Base-by-base conservation (phyloP, 2,797 vertebrate genomes). In the Ibycter americanus region DNA sequence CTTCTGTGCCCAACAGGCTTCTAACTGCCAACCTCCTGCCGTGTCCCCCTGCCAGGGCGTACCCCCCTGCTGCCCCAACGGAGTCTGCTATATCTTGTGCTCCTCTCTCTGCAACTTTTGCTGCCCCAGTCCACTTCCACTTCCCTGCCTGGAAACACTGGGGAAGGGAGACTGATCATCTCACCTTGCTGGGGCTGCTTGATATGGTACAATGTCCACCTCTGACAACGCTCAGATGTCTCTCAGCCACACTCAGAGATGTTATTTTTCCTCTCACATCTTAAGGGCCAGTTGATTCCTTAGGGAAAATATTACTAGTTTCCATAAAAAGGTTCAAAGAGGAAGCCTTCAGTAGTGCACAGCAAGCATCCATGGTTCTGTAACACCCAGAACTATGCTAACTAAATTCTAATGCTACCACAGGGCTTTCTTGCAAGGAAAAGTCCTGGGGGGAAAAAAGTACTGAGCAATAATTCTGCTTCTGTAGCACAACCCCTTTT, bases 71-170 rank as follows among this genome's bases (percentile, higher is more conserved):
- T 74, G 46, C 62, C 49, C 59, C 93, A 87, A 36, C 15, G 40
- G 89, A 96, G 70, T 86, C 93, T 94, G 36, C 21, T 36, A 38
- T 21, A 76, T 38, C 14, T 32, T 36, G 47, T 73, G 84, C 96
- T 93, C 85, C 92, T 93, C 95, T 96, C 94, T 92, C 74, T 92
- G 81, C 59, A 94, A 77, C 74, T 94, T 67, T 83, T 52, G 40
- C 83, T 89, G 92, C 58, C 72, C 76, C 66, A 76, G 54, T 62
- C 52, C 36, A 32, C 8, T 42, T 74, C 31, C 2, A 1, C 13
- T 61, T 87, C 73, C 74, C 65, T 19, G 11, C 81, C 96, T 88
- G 95, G 89, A 97, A 94, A 97, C 12, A 12, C 62, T 31, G 85
- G 62, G 70, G 86, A 56, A 90, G 70, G 87, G 55, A 81, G 8